phyloP scores from a whole-genome alignment of 2,113 vertebrate species.

The Petromus typicus region DNA sequence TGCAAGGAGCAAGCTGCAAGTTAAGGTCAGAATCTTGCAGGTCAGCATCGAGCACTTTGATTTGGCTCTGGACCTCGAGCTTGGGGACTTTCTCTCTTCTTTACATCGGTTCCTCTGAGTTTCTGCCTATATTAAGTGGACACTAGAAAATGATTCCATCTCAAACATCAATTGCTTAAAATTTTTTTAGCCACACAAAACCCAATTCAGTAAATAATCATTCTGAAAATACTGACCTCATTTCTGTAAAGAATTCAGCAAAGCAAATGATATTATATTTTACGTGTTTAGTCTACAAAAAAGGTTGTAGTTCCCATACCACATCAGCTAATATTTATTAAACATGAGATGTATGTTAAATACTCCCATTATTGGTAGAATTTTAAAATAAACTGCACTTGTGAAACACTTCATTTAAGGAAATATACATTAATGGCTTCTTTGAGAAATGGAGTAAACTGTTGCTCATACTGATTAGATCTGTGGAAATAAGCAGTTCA shows the following conservation, averaged over 20 bases:
- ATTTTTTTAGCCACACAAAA: background rate
- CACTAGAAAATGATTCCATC: background rate
- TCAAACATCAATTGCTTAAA: conserved; percentile 22
- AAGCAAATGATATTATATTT: conserved; percentile 6
- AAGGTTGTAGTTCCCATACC: background rate
- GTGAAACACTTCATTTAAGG: background rate
- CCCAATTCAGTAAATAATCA: background rate
- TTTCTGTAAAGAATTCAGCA: conserved; percentile 15
- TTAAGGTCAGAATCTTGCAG: background rate
- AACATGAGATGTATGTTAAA: background rate
- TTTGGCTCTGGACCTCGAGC: background rate
- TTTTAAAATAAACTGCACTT: background rate
- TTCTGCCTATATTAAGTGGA: background rate
- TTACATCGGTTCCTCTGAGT: background rate
- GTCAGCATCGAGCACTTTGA: background rate
- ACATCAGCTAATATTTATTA: conserved; percentile 17
- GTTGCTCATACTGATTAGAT: background rate
- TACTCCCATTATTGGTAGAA: background rate
- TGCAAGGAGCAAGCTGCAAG: background rate
- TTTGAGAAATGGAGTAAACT: conserved; percentile 7
- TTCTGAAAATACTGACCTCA: conserved; percentile 22
- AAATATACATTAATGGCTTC: background rate
- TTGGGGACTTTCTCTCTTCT: background rate
- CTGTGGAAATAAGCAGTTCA: conserved; percentile 11
- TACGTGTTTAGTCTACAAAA: background rate